Evolutionary conservation across 1,140 invertebrate species (phyloP), one percentile per base, ranked within the genome.

Genomic region (Drosophila sproati): DNA sequence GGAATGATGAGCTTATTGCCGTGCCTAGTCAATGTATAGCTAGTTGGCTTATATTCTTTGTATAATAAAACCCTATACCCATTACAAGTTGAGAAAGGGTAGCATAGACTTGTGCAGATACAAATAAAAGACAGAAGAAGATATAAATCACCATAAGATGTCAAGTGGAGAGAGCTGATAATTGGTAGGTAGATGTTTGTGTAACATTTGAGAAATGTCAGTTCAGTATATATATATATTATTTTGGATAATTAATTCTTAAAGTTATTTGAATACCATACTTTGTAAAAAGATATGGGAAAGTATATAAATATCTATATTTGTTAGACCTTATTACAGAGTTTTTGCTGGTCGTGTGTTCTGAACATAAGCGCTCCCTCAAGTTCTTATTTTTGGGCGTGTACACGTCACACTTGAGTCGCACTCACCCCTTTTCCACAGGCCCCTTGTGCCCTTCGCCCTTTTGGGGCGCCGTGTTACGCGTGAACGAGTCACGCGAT

Each of bases 401-500:
- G 68, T 62, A 55, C 57, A 66, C 70, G 82, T 88, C 83, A 87
- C 82, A 87, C 77, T 82, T 75, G 72, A 79, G 32, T 35, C 69
- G 60, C 39, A 35, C 29, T 35, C 32, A 41, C 31, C 41, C n/a
- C 35, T 34, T 51, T 34, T 54, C 5, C 12, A 0, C 37, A 7
- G 43, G 28, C 20, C 47, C 35, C 20, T 20, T 20, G 28, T 20
- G 35, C 56, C 43, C 34, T 52, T 12, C 32, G 35, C 41, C 52
- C 37, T 41, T 39, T 51, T 48, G 61, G 51, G 47, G 32, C 41
- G 34, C 4, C 37, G 41, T 66, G 74, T 80, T 80, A 77, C 70
- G 74, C 74, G 77, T 78, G 78, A 76, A 75, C 71, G 60, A 80
- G 83, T 88, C 83, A 88, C 83, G 83, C 83, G 80, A 88, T 77